These are phyloP conservation scores for Pteria penguin DNA, from an alignment of 2,888 invertebrate species.

Conservation along the genomic window DNA sequence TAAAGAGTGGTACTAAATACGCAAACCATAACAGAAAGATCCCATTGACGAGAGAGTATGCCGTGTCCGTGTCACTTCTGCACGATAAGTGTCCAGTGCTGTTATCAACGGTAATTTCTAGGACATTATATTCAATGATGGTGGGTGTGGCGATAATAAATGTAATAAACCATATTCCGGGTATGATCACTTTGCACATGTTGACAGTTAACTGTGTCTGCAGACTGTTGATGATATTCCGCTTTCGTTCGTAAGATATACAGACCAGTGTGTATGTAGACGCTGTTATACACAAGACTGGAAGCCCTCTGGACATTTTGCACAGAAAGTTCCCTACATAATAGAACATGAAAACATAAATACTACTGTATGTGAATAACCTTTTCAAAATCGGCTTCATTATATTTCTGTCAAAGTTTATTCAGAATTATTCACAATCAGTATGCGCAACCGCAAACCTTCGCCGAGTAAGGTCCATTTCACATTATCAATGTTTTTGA, in stretches of 20 bases:
- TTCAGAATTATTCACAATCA: no score
- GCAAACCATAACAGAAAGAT: constrained; percentile 51
- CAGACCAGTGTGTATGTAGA: constrained; percentile 62
- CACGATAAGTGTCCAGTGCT: constrained; percentile 14
- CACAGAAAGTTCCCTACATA: constrained; percentile 42
- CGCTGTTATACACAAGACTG: constrained; percentile 59
- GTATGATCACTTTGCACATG: constrained; percentile 37
- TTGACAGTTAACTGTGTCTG: constrained; percentile 36
- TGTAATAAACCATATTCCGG: constrained; percentile 46
- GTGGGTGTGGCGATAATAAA: constrained; percentile 47
- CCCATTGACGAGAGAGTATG: constrained; percentile 49
- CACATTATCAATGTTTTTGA: no score
- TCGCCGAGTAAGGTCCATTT: no score
- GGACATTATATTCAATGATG: constrained; percentile 46
- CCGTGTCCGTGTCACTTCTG: constrained; percentile 19
- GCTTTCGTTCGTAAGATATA: constrained; percentile 60
- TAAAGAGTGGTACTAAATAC: constrained; percentile 58
- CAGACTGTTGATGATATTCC: constrained; percentile 48
- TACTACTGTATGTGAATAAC: no score
- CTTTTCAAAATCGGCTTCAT: no score
- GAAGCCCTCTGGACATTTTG: constrained; percentile 57
- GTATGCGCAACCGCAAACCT: no score
- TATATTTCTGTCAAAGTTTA: no score
- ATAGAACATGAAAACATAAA: no score
- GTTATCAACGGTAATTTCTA: not conserved